Evolutionary conservation across 2,797 vertebrate genomes (phyloP), one percentile per base, ranked within the genome.

Genomic region (Cyprinella venusta): DNA sequence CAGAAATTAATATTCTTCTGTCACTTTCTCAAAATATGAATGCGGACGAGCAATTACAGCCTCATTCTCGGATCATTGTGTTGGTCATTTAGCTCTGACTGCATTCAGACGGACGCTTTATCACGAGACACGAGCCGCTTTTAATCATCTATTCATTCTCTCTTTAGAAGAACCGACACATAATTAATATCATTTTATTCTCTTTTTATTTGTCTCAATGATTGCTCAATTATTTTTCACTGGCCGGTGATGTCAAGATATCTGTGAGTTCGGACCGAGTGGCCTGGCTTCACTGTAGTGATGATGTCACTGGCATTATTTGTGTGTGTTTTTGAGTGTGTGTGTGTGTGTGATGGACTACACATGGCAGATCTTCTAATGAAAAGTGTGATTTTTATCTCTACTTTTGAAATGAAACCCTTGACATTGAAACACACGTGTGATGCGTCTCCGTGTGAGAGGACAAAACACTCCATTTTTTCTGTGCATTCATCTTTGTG

Each of bases 61-160:
- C 90, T 88, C 91, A 89, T 88, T 81, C 91, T 92, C 92, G 91
- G 91, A 87, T 90, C 88, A 91, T 92, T 93, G 92, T 91, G 89
- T 81, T 93, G 91, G 93, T 93, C 92, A 91, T 83, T 94, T 89
- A 86, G 91, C 85, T 88, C 71, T 86, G 90, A 90, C 89, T 89
- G 89, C 86, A 79, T 85, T 88, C 89, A 83, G 85, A 68, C 72
- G 72, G 74, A 83, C 65, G 64, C 74, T 84, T 71, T 74, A 82
- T 86, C 75, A 84, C 59, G 52, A 87, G 89, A 90, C 87, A 86
- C 83, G 77, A 76, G 64, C 8, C 54, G 86, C 90, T 91, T 89
- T 92, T 93, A 93, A 92, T 92, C 91, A 86, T 88, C 91, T 85
- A 93, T 93, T 90, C 90, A 92, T 92, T 88, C 89, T 91, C 86